Percentiles rank a stretch among this genome's conserved stretches.
Evolutionary conservation across 2,113 vertebrate species (phyloP).

Genomic region (Desmodus rotundus): DNA sequence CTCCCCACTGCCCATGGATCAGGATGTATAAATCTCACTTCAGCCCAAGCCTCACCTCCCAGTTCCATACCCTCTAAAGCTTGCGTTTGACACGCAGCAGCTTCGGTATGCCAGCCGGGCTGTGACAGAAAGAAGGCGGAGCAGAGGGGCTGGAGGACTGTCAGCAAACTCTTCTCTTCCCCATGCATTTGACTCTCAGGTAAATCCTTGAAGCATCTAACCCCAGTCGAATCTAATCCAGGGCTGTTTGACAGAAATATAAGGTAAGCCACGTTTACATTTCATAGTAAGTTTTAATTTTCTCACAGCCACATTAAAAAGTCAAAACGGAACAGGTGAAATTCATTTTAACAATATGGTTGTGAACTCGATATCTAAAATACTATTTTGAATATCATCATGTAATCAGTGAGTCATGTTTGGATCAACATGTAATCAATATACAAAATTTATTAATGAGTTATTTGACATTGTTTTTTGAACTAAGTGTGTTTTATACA

Average conservation of each 20-base stretch:
- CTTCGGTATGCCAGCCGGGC: not conserved
- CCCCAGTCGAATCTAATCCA: not conserved
- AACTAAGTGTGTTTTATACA: not conserved
- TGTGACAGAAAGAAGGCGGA: not conserved
- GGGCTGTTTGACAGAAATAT: not conserved
- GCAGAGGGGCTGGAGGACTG: not conserved
- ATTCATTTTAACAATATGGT: not conserved
- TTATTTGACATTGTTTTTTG: not conserved
- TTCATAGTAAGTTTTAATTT: not conserved
- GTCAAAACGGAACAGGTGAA: not conserved
- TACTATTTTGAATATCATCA: not conserved
- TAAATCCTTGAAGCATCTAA: not conserved
- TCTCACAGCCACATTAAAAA: not conserved
- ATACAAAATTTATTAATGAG: not conserved
- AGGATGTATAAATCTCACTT: not conserved
- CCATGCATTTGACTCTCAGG: not conserved
- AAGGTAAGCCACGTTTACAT: not conserved
- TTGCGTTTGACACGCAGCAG: not conserved
- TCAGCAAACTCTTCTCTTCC: not conserved
- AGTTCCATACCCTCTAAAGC: not conserved
- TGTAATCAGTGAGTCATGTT: not conserved
- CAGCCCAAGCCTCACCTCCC: not conserved
- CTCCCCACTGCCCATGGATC: not conserved
- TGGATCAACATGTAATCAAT: not conserved
- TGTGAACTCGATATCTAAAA: not conserved